Evolutionary conservation across 2,888 invertebrate genomes (phyloP).

Genomic region (Seladonia tumulorum): DNA sequence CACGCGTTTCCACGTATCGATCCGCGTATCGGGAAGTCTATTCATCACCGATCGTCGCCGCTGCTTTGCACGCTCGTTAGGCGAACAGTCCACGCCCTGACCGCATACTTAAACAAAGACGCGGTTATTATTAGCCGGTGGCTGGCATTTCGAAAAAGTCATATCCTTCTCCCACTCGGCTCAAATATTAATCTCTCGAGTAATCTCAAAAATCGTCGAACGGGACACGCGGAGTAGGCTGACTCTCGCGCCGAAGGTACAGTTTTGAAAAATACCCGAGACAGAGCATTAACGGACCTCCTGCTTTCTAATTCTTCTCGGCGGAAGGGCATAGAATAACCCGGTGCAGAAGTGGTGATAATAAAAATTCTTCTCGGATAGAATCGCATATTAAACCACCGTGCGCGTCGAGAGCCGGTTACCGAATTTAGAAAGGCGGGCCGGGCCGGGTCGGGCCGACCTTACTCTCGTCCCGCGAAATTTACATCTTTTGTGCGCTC

Average conservation of each 20-base stretch:
- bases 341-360: background rate
- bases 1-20: constrained; percentile 15
- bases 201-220: too few relatives aligned
- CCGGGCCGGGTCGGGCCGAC: background rate
- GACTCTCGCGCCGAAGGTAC: too few relatives aligned
- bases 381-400: background rate
- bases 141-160: constrained; percentile 5
- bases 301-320: background rate
- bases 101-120: constrained; percentile 12
- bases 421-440: constrained; percentile 19
- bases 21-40: background rate
- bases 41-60: background rate
- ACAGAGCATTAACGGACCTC: background rate
- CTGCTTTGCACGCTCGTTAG: constrained; percentile 12
- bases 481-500: constrained; percentile 13
- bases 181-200: background rate
- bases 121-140: constrained; percentile 1
- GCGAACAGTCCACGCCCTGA: constrained; percentile 7
- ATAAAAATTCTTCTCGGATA: background rate
- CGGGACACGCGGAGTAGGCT: too few relatives aligned
- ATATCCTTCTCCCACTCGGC: background rate
- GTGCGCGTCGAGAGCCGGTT: background rate
- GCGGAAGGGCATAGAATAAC: background rate
- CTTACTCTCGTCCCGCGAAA: constrained; percentile 1
- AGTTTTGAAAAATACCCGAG: too few relatives aligned